Evolutionary conservation across 2,113 vertebrate genomes (phyloP), one percentile per base, ranked within the genome.

Genomic region (Riparia riparia): DNA sequence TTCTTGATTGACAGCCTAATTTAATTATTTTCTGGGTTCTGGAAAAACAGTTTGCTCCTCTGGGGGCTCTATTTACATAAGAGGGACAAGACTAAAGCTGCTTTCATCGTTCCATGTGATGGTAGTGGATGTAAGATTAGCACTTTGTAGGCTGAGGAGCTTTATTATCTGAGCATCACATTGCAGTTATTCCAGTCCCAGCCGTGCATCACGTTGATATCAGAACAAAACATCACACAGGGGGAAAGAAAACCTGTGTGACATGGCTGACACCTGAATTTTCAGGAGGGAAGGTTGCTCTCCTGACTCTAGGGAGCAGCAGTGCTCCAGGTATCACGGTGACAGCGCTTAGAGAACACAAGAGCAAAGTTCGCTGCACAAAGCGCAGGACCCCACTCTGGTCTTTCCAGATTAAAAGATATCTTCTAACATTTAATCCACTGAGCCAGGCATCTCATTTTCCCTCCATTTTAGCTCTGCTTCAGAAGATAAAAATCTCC

Each of bases 261-360:
- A 41, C 19, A 4, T 4, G 61, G 47, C 15, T 70, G 29, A 21
- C 49, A 57, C 13, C 37, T 4, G 29, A 3, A 42, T 86, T 90
- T 72, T 71, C 31, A 29, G 1, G 10, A 16, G 11, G 17, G n/a
- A 28, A 82, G 29, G 32, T 8, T 64, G 70, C 72, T 80, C 37
- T 37, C 49, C 54, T 22, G 53, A 17, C 76, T 82, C 54, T 42
- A 70, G 93, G 58, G 95, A 90, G 91, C 95, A 91, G 82, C 83
- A 94, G 80, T 90, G 12, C 64, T 72, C 41, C 74, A 77, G 49
- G 3, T n/a, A 76, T 29, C 66, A 54, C 0, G 0, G 41, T n/a
- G 74, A 18, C 49, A 15, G 41, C 12, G 31, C 42, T 57, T 26
- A 19, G 5, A 47, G 44, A 68, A 31, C 4, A 20, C 0, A 47